Evolutionary conservation across 2,888 invertebrate species (phyloP), one percentile per base, ranked within the genome.

Genomic region (Ischnus inquisitorius): DNA sequence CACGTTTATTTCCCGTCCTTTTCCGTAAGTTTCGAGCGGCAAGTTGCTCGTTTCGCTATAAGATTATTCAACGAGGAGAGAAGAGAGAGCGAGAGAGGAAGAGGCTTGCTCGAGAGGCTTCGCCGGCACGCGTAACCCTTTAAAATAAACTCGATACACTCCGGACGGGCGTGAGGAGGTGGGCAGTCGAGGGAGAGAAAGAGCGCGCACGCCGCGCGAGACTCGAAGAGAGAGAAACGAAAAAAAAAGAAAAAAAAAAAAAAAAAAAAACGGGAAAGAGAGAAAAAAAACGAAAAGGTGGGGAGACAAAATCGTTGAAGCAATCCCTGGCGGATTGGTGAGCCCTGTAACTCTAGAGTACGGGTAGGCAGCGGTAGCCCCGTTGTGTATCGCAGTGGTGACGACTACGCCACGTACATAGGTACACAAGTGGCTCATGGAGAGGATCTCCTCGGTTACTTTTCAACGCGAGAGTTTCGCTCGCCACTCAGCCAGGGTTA

Each of bases 61-160:
- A 69, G 51, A 69, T 71, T 71, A 71, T 57, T 71, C 71, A 71
- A 71, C 71, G 57, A 43, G 19, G 57, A 57, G 22, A 19, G 8
- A 22, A 10, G 25, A 34, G 34, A 34, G 34, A 8, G 4, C 22
- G 57, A 10, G 25, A 34, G 34, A 34, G 34, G 34, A 14, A 57
- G n/a, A n/a, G 57, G 57, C 77, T 43, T 51, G 48, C 48, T 48
- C 65, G 82, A 77, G 64, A 57, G 65, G 34, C 41, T 28, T 51
- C 77, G 67, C 22, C 39, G 64, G 77, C 77, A 78, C 82, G 78
- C 74, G 82, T 82, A 82, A 78, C 68, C 67, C 74, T 78, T 82
- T 54, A 82, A 82, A 82, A 82, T 82, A 82, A 82, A 82, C 74
- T 79, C 82, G 82, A 82, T 79, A 68, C 78, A 69, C 51, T 54